Conservation (phyloP, 2,888 invertebrate genomes). For the Meliscaeva auricollis region DNA sequence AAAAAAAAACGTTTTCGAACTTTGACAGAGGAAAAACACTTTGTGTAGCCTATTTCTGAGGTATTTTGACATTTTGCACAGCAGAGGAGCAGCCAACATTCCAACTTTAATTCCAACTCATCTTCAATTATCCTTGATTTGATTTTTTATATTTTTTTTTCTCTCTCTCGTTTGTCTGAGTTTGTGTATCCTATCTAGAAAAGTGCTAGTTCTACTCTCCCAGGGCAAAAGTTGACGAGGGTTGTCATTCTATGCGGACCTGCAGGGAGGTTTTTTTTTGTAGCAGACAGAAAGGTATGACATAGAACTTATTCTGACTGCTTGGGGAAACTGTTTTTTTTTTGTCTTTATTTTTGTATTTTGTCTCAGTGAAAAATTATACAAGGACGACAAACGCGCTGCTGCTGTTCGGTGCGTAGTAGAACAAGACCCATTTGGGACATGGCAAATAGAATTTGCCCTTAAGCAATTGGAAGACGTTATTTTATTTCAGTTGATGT, state of each 20-base stretch:
- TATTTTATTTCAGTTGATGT: conserved; percentile 66
- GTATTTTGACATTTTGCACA: conserved; percentile 64
- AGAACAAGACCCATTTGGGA: conserved; percentile 31
- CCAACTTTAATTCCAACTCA: conserved; percentile 72
- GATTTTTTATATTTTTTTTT: conserved; percentile 50
- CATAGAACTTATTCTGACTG: conserved; percentile 45
- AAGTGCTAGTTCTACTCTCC: not conserved
- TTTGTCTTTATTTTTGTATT: not conserved
- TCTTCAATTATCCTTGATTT: conserved; percentile 76
- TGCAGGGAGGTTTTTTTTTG: not conserved
- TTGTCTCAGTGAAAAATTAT: conserved; percentile 11
- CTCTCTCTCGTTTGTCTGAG: conserved; percentile 15
- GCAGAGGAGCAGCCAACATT: conserved; percentile 15
- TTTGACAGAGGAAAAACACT: conserved; percentile 30
- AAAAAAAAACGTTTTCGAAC: conserved; percentile 27
- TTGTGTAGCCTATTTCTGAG: conserved; percentile 51
- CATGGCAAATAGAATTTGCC: conserved; percentile 64
- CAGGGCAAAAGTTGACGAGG: conserved; percentile 52
- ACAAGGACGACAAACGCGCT: conserved; percentile 27
- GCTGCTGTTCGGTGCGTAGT: not conserved
- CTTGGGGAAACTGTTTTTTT: conserved; percentile 14
- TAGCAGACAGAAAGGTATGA: conserved; percentile 56
- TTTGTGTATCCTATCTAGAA: not conserved
- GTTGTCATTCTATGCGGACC: conserved; percentile 49
- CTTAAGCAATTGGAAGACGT: conserved; percentile 58